Base-by-base conservation (phyloP, 2,113 vertebrate genomes). In the Oryzias melastigma region DNA sequence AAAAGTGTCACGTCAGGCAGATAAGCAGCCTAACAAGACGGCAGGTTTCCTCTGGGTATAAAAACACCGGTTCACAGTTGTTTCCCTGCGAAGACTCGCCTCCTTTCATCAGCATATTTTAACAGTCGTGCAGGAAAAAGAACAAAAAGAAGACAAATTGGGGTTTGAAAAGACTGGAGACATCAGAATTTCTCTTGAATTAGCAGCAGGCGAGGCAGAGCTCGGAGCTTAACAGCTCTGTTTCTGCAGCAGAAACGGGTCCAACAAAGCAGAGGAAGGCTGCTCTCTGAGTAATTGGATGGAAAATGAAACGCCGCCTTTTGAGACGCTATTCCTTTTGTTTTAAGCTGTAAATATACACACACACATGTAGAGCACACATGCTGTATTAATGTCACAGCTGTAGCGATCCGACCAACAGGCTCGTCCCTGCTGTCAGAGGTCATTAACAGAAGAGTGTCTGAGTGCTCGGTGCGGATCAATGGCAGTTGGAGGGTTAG, bases 81-180 rank as follows among this genome's bases (percentile, higher is more conserved):
- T 78, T 70, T 75, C 17, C 40, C 58, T 41, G 67, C 51, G 35
- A 71, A 64, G n/a, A 18, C 64, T 75, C 59, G 69, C 72, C 75
- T 67, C 74, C 85, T 87, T 83, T 80, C 78, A 84, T 90, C 90
- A 90, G 89, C 87, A 88, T 89, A 86, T 89, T 88, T 85, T 83
- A 87, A 82, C 64, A 80, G 72, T 77, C 77, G 49, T 62, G 83
- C 71, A 75, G 65, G 35, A 54, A 60, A 22, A 73, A 83, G 75
- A 86, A 83, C 48, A 81, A 74, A 78, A 80, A 77, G 62, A 52
- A 73, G 70, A 88, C 85, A 86, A 91, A 91, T 89, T 90, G 88
- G 86, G 76, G 58, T 81, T 83, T 63, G 73, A 62, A 68, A 77
- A 81, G 67, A 82, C 51, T 52, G 64, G 52, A 81, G 69, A 83